Base-by-base conservation (phyloP, 2,113 vertebrate genomes). In the Tautogolabrus adspersus region DNA sequence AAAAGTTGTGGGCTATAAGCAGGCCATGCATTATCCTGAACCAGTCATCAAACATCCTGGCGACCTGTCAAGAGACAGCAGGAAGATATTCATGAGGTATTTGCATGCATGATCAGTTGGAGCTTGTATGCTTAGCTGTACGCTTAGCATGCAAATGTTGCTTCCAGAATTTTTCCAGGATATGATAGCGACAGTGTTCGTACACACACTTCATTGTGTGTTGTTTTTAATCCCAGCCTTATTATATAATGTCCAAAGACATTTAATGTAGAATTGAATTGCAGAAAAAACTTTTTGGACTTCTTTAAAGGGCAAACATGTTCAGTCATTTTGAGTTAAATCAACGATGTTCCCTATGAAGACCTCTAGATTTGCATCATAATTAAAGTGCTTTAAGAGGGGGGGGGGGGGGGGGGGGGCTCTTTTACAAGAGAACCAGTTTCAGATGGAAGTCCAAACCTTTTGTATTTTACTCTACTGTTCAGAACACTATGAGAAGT, bases 141-240 rank as follows among this genome's bases (percentile, higher is more conserved):
- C 54, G 61, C 42, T 18, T 49, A 67, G 65, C 75, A 92, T 87
- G 87, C 83, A 93, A 93, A 93, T 90, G 21, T 38, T 62, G 72
- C 1, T 56, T 52, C n/a, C 63, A 66, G 65, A 85, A 65, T 65
- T 55, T 79, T 80, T 85, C 68, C 77, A 70, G 76, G 66, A 64
- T 72, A 23, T 30, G 75, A 82, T 52, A 7, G 52, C 0, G 6
- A 6, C 10, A 5, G n/a, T 21, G 26, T 72, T 18, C 6, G 30
- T 0, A 38, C n/a, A 30, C 16, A 10, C 54, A 63, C 22, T 49
- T 15, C 38, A 21, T 38, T 66, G 19, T 10, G 26, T 81, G 56
- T 10, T 5, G 30, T 64, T 73, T 44, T 73, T 13, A 52, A 71
- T 34, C 26, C 37, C 11, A 67, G 19, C 15, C n/a, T 65, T 60